Percentiles rank a stretch among this genome's conserved stretches.
Evolutionary conservation across 2,797 vertebrate species (phyloP).

Genomic region (Sitta carolinensis): DNA sequence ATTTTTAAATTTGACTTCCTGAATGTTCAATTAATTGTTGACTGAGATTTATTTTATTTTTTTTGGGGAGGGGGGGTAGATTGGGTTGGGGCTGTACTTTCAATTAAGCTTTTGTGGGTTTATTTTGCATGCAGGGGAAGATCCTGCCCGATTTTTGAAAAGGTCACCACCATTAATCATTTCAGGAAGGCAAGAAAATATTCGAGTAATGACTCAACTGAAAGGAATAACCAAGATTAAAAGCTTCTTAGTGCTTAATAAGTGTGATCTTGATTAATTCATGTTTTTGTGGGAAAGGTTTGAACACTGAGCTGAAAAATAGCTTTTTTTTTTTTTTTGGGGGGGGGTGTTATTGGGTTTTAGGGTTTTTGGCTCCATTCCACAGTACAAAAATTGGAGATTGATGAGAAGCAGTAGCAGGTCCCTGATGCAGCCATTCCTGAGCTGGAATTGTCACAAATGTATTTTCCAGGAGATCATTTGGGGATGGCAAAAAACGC

Average conservation of each 20-base stretch:
- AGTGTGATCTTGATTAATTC: background rate
- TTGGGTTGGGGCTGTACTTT: background rate
- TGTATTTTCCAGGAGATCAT: background rate
- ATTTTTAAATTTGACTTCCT: background rate
- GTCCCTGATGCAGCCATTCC: background rate
- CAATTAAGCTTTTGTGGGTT: background rate
- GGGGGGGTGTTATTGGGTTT: background rate
- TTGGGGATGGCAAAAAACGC: background rate
- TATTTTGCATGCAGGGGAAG: constrained; percentile 2
- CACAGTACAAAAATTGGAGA: background rate
- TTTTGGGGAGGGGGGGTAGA: background rate
- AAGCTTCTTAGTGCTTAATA: background rate
- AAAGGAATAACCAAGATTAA: constrained; percentile 17
- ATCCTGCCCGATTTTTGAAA: constrained; percentile 38
- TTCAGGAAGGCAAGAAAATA: constrained; percentile 17
- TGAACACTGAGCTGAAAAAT: background rate
- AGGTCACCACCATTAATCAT: constrained; percentile 48
- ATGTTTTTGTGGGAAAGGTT: background rate
- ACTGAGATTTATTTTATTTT: background rate
- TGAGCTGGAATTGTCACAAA: background rate
- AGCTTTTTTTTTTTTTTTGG: accelerated
- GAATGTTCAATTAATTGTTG: constrained; percentile 21
- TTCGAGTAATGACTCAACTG: constrained; percentile 27
- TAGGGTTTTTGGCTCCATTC: background rate
- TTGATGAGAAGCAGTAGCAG: background rate